Conservation (phyloP, 2,888 invertebrate species). For the Netelia fuscicornis region DNA sequence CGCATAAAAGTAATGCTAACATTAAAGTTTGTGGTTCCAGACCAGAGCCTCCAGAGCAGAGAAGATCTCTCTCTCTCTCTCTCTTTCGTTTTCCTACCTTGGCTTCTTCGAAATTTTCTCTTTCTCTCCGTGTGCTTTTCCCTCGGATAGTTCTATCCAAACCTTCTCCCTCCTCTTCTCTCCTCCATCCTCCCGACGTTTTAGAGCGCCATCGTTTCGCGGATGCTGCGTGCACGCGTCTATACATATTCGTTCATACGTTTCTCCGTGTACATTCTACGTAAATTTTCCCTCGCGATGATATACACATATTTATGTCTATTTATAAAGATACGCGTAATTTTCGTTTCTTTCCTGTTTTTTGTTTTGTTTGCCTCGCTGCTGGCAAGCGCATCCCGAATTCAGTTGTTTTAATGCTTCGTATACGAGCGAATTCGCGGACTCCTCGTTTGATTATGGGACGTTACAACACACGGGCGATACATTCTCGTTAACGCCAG, state of each 20-base stretch:
- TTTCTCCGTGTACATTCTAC: constrained; percentile 14
- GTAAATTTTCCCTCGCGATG: constrained; percentile 16
- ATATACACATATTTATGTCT: no score
- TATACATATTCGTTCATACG: constrained; percentile 4
- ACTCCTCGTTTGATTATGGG: constrained; percentile 44
- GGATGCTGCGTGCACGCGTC: constrained; percentile 37
- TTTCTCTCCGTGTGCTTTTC: constrained; percentile 18
- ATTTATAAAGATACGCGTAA: neutral
- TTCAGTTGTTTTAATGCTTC: constrained; percentile 30
- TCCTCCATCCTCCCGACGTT: constrained; percentile 21
- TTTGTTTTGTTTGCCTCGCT: neutral
- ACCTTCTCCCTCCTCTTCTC: neutral
- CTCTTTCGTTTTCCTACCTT: constrained; percentile 47
- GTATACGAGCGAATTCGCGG: constrained; percentile 21
- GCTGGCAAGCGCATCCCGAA: neutral
- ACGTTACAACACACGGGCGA: neutral
- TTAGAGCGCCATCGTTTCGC: constrained; percentile 41
- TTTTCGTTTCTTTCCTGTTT: neutral
- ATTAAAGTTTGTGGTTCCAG: constrained; percentile 85
- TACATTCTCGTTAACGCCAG: constrained; percentile 18
- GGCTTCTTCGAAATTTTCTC: constrained; percentile 39
- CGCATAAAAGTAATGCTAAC: constrained; percentile 84
- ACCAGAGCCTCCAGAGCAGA: constrained; percentile 77
- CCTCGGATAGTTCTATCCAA: constrained; percentile 5
- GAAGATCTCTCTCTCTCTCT: constrained; percentile 53